phyloP scores from a whole-genome alignment of 2,113 vertebrate genomes.

The Syrrhaptes paradoxus region DNA sequence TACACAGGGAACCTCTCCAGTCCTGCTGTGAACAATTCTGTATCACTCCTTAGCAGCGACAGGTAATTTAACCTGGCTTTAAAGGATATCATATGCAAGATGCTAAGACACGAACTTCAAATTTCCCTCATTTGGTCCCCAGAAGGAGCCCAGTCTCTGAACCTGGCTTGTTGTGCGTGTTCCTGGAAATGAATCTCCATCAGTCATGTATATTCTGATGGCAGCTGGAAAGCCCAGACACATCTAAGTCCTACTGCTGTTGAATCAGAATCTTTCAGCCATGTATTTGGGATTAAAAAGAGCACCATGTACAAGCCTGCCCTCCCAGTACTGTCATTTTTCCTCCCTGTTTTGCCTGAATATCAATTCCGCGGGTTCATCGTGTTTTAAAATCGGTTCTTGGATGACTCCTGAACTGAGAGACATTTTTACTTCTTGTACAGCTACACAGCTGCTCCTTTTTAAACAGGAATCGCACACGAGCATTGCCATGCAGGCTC shows the following conservation, averaged over 20 bases:
- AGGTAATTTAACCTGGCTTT: slow-evolving; percentile 28
- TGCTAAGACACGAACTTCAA: not conserved
- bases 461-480: not conserved
- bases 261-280: not conserved
- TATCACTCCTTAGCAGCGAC: not conserved
- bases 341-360: not conserved
- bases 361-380: not conserved
- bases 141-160: not conserved
- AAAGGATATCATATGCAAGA: not conserved
- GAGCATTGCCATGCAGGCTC: not conserved
- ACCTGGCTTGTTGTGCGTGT: not conserved
- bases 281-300: not conserved
- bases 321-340: not conserved
- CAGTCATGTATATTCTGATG: not conserved
- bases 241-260: not conserved
- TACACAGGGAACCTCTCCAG: not conserved
- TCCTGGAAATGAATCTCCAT: not conserved
- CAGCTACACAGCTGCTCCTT: slow-evolving; percentile 56
- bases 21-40: slow-evolving; percentile 32
- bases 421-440: not conserved
- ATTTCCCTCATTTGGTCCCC: not conserved
- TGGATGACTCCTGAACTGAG: slow-evolving; percentile 52
- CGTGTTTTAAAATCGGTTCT: not conserved
- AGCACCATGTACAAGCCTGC: not conserved
- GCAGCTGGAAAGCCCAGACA: not conserved